These are phyloP conservation scores for Stenchaetothrips biformis DNA, from an alignment of 2,888 invertebrate genomes.

Conservation along the genomic window DNA sequence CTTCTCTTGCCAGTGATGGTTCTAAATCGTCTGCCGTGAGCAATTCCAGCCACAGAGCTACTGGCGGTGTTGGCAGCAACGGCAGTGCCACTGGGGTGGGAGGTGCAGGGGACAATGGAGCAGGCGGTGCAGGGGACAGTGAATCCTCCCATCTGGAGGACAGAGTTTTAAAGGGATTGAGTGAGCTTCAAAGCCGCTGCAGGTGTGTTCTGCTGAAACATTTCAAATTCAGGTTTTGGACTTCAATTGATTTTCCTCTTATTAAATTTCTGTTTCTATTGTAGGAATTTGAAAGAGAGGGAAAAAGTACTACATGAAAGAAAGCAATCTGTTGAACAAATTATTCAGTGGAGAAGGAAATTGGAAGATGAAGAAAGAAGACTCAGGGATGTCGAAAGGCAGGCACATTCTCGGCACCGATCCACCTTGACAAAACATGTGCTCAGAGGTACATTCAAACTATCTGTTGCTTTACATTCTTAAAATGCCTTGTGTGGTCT, in stretches of 20 bases:
- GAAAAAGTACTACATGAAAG: conserved; percentile 50
- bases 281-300: conserved; percentile 45
- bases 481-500: no score
- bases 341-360: conserved; percentile 53
- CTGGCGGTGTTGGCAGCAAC: background rate
- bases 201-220: background rate
- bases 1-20: conserved; percentile 1
- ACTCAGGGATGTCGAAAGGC: conserved; percentile 48
- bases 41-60: background rate
- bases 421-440: background rate
- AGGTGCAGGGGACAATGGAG: background rate
- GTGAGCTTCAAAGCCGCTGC: conserved; percentile 11
- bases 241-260: background rate
- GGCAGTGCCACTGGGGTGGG: background rate
- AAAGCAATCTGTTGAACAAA: conserved; percentile 49
- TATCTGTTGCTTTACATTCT: no score
- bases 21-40: conserved; percentile 9
- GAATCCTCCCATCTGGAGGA: conserved; percentile 1
- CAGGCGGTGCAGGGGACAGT: background rate
- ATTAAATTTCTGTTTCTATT: conserved; percentile 8
- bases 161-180: background rate
- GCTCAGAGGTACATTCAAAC: background rate
- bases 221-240: background rate
- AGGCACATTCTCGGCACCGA: background rate
- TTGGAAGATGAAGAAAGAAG: conserved; percentile 52